Evolutionary conservation across 1,140 invertebrate genomes (phyloP), one percentile per base, ranked within the genome.

Genomic region (Euschistus heros): DNA sequence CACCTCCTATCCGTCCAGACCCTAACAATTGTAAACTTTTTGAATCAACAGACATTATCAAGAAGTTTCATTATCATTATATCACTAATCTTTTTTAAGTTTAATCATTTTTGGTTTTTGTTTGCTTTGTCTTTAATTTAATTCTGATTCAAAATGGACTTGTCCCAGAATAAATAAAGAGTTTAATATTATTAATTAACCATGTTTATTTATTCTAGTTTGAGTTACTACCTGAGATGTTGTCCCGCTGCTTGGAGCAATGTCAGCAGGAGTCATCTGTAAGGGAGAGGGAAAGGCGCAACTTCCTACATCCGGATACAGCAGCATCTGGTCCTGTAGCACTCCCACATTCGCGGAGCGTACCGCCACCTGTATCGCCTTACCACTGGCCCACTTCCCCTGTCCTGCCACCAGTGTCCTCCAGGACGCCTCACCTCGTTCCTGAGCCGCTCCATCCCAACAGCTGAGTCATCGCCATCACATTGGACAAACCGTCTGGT

Each of bases 251-350:
- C 71, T 74, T 89, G 68, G 82, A 81, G 62, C 85, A 87, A 26
- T 57, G 54, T 69, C 85, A 86, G 70, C 80, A 80, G 75, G 80
- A 81, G 70, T 18, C 44, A 20, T 47, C 30, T 2, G 30, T 57
- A 7, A 78, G 80, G 60, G 80, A 86, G 69, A 87, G 89, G 71
- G 87, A 89, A 72, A 77, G 87, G 63, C 81, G 86, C 62, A 88
- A 91, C 74, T 91, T 90, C 77, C 80, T 92, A 59, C 89, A 92
- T 75, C 89, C 89, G 44, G 89, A 92, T 71, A 85, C 88, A 4
- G 75, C 75, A 18, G 72, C 72, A 7, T 73, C 73, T 67, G 72
- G 73, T 50, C 69, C 59, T 13, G 59, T 44, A n/a, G 59, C 30
- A 8, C 69, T 65, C 71, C 69, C 75, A 73, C 62, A 76, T 67